Base-by-base conservation (phyloP, 2,797 vertebrate species). In the Paedocypris micromegethes region DNA sequence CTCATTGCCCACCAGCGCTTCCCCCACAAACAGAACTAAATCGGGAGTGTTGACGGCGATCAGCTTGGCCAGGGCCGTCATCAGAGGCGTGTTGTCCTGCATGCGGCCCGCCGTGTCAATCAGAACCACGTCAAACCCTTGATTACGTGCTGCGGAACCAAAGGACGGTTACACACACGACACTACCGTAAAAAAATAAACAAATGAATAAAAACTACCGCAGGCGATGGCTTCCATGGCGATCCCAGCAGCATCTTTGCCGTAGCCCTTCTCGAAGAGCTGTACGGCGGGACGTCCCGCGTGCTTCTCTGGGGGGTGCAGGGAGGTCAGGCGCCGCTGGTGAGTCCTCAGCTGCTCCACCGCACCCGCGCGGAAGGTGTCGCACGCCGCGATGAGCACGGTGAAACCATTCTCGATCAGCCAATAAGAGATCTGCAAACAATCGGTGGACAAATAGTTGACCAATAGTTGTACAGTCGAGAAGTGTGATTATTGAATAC, bases 71-170 rank as follows among this genome's bases (percentile, higher is more conserved):
- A 99, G 83, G 0, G 97, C 96, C 0, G 93, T 96, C 97, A 99
- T 99, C 71, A 99, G 82, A 5, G 97, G 97, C 3, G 90, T 90
- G 0, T 98, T 99, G 88, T 99, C 96, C 88, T 99, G 97, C 97
- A 99, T 99, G 63, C 96, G 95, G 66, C 97, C 97, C 0, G 97
- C 97, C 0, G 97, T 99, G 87, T 99, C 97, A 87, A 99, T 96
- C 88, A 99, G 84, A 72, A 99, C 97, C 85, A 98, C 97, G 0
- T 99, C 94, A 41, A 97, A 96, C 38, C 81, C 86, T 85, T 98
- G 96, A 84, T 96, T 96, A 37, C 95, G 93, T 50, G 97, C 97
- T 98, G 78, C 0, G 43, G 55, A 38, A 2, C 46, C 3, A 53
- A 7, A 53, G 2, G 4, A 5, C 1, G 46, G 6, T 57, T 57